Base-by-base conservation (phyloP, 2,888 invertebrate genomes). In the Tupiocoris notatus region DNA sequence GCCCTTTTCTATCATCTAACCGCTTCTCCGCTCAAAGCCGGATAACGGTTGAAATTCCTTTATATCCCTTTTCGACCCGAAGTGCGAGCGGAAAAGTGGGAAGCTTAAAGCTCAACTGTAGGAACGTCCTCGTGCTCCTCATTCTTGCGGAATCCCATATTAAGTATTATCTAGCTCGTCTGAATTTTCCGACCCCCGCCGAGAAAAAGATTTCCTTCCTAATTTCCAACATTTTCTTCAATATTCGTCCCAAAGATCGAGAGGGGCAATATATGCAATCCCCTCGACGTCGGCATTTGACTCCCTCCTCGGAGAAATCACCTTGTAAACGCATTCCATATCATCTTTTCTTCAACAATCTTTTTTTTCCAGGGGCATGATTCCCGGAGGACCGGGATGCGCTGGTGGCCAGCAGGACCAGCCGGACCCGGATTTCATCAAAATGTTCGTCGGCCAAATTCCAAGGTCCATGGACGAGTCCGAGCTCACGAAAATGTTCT, bases 371-470 rank as follows among this genome's bases (percentile, higher is more conserved):
- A 79, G 79, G 76, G 77, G 77, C 24, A 78, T 79, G 79, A 79
- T 73, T 66, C 61, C 73, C 12, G 67, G 68, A 68, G 56, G 20
- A 7, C 63, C 68, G 54, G 62, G 62, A 20, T 25, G 73, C 17
- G 12, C 61, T 17, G 39, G 17, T 9, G 71, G 71, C 59, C 59
- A 57, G 58, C 79, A 80, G 73, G 94, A 94, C 82, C 91, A 95
- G 86, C 98, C 98, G 16, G 98, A 99, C 86, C 92, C 95, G 24
- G 98, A 99, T 86, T 95, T 95, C 83, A 98, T 99, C 84, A 99
- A 96, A 88, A 98, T 99, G 98, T 99, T 99, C 87, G 98, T 99
- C 80, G 95, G 96, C 67, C 96, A 97, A 86, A 95, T 99, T 82
- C 98, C 98, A 78, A 90, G 96, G 79, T 92, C 94, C 81, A 97